Evolutionary conservation across 2,888 invertebrate genomes (phyloP).

Genomic region (Caenorhabditis sulstoni): DNA sequence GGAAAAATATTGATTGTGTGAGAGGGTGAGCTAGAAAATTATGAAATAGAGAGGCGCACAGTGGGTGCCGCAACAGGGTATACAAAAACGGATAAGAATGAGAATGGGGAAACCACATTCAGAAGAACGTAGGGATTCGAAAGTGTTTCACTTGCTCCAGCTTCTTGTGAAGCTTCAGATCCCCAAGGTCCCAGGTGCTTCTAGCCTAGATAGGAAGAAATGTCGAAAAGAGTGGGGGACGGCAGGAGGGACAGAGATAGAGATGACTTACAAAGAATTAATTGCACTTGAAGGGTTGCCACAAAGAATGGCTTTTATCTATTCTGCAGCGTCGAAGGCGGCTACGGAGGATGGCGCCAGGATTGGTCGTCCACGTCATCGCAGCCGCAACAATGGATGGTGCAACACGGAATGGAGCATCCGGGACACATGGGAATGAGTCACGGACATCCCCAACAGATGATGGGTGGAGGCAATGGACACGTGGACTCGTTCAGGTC

Average conservation of each 20-base stretch:
- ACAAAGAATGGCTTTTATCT: constrained; percentile 1
- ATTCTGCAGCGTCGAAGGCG: background rate
- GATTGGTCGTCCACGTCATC: constrained; percentile 40
- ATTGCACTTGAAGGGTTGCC: constrained; percentile 59
- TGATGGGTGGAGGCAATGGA: too few relatives aligned
- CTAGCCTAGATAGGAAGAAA: constrained; percentile 20
- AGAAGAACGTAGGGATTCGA: constrained; percentile 9
- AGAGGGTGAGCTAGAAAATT: too few relatives aligned
- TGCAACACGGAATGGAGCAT: constrained; percentile 28
- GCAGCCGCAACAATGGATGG: constrained; percentile 6
- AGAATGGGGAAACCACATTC: background rate
- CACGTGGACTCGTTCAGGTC: too few relatives aligned
- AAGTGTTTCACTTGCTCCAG: constrained; percentile 32
- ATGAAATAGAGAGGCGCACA: too few relatives aligned
- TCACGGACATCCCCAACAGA: too few relatives aligned
- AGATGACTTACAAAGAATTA: constrained; percentile 46
- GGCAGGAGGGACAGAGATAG: background rate
- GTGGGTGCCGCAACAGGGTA: too few relatives aligned
- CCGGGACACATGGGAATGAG: background rate
- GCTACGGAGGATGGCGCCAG: constrained; percentile 30
- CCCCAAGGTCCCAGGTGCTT: constrained; percentile 31
- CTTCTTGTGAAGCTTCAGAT: constrained; percentile 32
- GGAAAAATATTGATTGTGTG: too few relatives aligned
- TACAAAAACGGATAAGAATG: constrained; percentile 8
- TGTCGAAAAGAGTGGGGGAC: constrained; percentile 14